Base-by-base conservation (phyloP, 2,888 invertebrate species). In the Caenorhabditis sp. region DNA sequence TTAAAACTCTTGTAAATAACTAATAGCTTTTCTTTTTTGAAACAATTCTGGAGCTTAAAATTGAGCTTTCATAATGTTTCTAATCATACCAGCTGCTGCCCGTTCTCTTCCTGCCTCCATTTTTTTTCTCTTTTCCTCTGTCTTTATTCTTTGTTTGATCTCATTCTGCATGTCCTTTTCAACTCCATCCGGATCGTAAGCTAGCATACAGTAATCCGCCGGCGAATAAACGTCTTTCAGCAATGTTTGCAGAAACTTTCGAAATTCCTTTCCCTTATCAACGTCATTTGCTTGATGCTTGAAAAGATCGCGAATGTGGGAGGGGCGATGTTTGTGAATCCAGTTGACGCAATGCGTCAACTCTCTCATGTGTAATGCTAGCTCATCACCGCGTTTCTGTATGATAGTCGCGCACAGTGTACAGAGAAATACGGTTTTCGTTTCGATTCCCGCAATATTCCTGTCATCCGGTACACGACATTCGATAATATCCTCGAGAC, bases 121-220 rank as follows among this genome's bases (percentile, higher is more conserved):
- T 19, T 63, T 49, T 49, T 35, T 63, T 70, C 44, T 47, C 24
- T 35, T 73, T 63, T 73, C 66, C 16, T 77, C 74, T 10, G 49
- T 31, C 22, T 38, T 16, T 19, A 61, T 70, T 41, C 22, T 70
- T n/a, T n/a, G 19, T 22, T 51, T 24, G 8, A 49, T 56, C 16
- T 31, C 59, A 19, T 35, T 31, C 26, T 76, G 49, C 26, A 22
- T 54, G 19, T 31, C 28, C 26, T 85, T 79, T 22, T 59, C 69
- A 49, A 83, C 85, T 51, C 86, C 88, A 7, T 79, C 24, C 41
- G 88, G 88, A 85, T 88, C 88, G 38, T 83, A 87, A 19, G 87
- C 85, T 0, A 77, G 44, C 22, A 88, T 88, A 70, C 86, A 86
- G 69, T 88, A 88, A 10, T 75, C 77, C 16, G 49, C 22, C 2